phyloP scores from a whole-genome alignment of 1,140 invertebrate genomes.

The Trachymyrmex cornetzi region DNA sequence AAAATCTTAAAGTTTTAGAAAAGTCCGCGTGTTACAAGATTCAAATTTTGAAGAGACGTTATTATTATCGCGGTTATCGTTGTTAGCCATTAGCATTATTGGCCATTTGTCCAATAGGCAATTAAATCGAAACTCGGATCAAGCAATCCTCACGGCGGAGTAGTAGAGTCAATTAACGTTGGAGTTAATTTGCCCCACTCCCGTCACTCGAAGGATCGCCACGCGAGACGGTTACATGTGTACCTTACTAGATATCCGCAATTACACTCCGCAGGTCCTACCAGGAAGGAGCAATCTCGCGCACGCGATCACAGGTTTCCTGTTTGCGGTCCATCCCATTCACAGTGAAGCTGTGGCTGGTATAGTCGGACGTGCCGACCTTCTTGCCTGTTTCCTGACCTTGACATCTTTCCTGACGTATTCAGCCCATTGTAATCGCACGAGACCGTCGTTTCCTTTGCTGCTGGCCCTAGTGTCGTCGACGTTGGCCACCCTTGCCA shows the following conservation, averaged over 20 bases:
- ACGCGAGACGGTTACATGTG: conserved; percentile 54
- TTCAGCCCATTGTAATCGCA: conserved; percentile 87
- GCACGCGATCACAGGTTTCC: conserved; percentile 92
- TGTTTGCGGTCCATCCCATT: conserved; percentile 98
- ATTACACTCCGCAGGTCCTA: conserved; percentile 85
- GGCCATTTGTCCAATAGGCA: not conserved
- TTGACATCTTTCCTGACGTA: conserved; percentile 95
- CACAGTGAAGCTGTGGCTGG: conserved; percentile 98
- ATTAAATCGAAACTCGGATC: conserved; percentile 31
- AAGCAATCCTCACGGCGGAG: not conserved
- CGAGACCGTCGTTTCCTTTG: conserved; percentile 81
- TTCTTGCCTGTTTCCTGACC: conserved; percentile 96
- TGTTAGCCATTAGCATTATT: not conserved
- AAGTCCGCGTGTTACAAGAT: not conserved
- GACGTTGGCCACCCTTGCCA: conserved; percentile 91
- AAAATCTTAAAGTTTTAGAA: not conserved
- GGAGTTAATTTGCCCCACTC: conserved; percentile 44
- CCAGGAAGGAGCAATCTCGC: conserved; percentile 88
- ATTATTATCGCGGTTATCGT: not conserved
- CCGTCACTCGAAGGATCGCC: conserved; percentile 37
- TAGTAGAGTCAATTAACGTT: conserved; percentile 45
- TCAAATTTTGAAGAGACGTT: not conserved
- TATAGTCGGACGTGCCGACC: conserved; percentile 97
- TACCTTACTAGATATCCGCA: conserved; percentile 59
- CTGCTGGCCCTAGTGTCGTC: conserved; percentile 83